phyloP scores from a whole-genome alignment of 30 jellyfish, hydroid and myxozoan genomes.

The Turritopsis rubra region DNA sequence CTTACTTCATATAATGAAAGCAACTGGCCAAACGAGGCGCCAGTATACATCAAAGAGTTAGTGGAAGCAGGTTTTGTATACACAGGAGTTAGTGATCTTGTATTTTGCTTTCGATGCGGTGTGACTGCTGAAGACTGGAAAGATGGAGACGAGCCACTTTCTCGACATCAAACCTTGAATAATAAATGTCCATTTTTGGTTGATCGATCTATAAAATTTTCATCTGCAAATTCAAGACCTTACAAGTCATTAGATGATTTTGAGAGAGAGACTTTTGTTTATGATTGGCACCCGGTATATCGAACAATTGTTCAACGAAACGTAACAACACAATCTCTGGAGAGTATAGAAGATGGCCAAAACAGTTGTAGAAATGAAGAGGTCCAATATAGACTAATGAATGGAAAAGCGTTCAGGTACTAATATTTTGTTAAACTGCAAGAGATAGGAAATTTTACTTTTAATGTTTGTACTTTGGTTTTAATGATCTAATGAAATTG shows the following conservation, averaged over 20 bases:
- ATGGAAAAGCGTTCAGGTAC: neutral
- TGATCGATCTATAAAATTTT: conserved; percentile 10
- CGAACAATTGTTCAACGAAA: conserved; percentile 26
- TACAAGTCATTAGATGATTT: conserved; percentile 17
- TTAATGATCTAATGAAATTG: no score
- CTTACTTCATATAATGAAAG: conserved; percentile 13
- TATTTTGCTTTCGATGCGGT: conserved; percentile 64
- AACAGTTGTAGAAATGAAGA: neutral
- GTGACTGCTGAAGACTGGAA: conserved; percentile 55
- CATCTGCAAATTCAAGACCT: neutral
- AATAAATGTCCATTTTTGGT: conserved; percentile 35
- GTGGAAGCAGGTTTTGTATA: conserved; percentile 92
- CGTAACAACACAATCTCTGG: neutral
- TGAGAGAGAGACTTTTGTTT: neutral
- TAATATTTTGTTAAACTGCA: neutral
- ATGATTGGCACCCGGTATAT: conserved; percentile 19
- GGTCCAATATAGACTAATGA: neutral
- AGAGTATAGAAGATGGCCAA: neutral
- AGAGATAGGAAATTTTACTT: neutral
- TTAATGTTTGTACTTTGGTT: neutral
- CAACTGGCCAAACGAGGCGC: conserved; percentile 72
- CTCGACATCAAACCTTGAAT: conserved; percentile 44
- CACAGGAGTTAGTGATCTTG: conserved; percentile 56
- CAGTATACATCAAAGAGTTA: conserved; percentile 66
- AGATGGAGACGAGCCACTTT: conserved; percentile 66